These are phyloP conservation scores for Eira barbara DNA, from an alignment of 2,113 vertebrate genomes.

Conservation along the genomic window DNA sequence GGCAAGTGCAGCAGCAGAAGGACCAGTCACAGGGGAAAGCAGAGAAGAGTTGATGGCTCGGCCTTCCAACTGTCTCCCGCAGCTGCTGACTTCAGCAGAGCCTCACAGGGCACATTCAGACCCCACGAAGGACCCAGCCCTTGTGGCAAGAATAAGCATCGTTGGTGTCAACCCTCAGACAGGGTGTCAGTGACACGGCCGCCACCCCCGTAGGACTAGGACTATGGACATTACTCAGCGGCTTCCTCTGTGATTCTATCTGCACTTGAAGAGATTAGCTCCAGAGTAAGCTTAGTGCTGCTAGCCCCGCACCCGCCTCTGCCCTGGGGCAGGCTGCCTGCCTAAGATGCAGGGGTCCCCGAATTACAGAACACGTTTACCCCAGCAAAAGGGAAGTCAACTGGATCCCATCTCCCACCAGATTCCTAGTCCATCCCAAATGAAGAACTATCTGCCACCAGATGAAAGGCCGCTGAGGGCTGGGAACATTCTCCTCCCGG, in stretches of 20 bases:
- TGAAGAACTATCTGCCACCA: too few species aligned
- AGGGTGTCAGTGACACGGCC: not conserved
- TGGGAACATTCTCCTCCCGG: not conserved
- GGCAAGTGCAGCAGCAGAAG: not conserved
- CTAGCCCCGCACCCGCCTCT: not conserved
- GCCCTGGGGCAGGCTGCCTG: not conserved
- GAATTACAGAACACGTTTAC: not conserved
- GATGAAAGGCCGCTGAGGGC: too few species aligned
- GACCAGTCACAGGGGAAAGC: not conserved
- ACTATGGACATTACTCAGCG: not conserved
- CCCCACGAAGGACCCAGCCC: not conserved
- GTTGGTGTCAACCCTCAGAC: not conserved
- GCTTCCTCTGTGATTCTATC: not conserved
- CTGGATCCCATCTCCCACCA: not conserved
- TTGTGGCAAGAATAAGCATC: not conserved
- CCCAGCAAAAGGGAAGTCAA: not conserved
- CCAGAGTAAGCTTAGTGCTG: not conserved
- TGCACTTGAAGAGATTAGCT: not conserved
- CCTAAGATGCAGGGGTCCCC: not conserved
- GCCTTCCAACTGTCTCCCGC: not conserved
- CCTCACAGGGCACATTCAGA: not conserved
- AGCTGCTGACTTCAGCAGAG: not conserved
- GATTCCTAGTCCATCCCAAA: not conserved
- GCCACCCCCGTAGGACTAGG: not conserved
- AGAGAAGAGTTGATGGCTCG: fast-evolving